A percentile compares a stretch with the other conserved stretches of the same genome.
Conservation (phyloP, 2,797 vertebrate genomes). For the Geotrypetes seraphini region DNA sequence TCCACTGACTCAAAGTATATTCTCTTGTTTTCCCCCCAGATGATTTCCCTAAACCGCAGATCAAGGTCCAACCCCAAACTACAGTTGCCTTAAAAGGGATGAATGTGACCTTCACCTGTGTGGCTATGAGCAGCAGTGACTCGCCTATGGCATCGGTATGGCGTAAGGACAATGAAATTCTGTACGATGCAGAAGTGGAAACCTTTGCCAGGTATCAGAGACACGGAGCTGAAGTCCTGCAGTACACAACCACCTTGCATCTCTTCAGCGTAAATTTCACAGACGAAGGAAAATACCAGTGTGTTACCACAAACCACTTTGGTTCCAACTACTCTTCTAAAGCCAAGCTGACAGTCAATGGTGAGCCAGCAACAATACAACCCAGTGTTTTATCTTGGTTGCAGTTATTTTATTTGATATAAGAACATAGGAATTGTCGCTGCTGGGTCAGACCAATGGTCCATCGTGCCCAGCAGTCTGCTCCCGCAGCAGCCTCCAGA, state of each 20-base stretch:
- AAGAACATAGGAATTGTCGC: no score
- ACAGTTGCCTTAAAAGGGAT: slow-evolving; percentile 48
- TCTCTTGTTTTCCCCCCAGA: slow-evolving; percentile 37
- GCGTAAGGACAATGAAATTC: slow-evolving; percentile 62
- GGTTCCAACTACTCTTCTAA: slow-evolving; percentile 71
- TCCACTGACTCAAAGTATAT: no score
- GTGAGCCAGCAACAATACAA: no score
- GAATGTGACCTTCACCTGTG: slow-evolving; percentile 58
- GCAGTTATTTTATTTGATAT: no score
- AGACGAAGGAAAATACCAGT: slow-evolving; percentile 72
- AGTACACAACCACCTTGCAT: slow-evolving; percentile 58
- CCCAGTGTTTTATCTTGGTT: background rate
- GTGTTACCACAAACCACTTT: slow-evolving; percentile 67
- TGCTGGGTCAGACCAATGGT: no score
- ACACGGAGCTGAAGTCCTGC: slow-evolving; percentile 45
- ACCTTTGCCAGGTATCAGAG: slow-evolving; percentile 60
- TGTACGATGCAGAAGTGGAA: slow-evolving; percentile 55
- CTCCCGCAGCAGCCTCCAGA: no score
- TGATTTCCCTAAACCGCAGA: slow-evolving; percentile 66
- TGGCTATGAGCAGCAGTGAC: slow-evolving; percentile 63
- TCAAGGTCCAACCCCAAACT: slow-evolving; percentile 56
- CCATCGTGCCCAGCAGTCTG: no score
- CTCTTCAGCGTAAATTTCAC: slow-evolving; percentile 68
- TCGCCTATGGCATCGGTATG: slow-evolving; percentile 58
- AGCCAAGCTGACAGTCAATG: slow-evolving; percentile 68